Conservation (phyloP, 2,113 vertebrate genomes). For the Callorhinus ursinus region DNA sequence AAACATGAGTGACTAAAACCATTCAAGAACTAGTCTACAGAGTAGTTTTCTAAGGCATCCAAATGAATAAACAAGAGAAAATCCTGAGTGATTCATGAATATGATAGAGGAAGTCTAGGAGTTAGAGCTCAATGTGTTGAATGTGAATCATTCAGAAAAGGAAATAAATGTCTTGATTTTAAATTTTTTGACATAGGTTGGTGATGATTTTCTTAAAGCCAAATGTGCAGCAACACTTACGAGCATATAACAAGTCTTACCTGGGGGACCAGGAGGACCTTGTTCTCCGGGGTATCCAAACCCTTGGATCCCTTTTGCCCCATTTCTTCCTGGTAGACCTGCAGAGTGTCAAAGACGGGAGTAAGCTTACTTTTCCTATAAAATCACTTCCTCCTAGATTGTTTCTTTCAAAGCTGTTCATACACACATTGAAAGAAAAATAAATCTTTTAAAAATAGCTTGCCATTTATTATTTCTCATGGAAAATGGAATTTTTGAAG, state of each 20-base stretch:
- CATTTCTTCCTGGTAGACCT: slow-evolving; percentile 93
- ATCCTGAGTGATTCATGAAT: not conserved
- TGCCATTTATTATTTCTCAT: not conserved
- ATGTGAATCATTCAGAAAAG: not conserved
- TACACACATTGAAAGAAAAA: not conserved
- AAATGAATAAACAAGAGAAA: not conserved
- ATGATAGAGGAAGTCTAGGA: not conserved
- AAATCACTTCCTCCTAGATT: not conserved
- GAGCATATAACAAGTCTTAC: slow-evolving; percentile 81
- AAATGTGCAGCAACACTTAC: not conserved
- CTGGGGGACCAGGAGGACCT: slow-evolving; percentile 92
- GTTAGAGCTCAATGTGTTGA: not conserved
- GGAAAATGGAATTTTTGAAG: not conserved
- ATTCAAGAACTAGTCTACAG: not conserved
- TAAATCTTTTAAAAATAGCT: not conserved
- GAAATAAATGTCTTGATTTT: not conserved
- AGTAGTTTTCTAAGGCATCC: not conserved
- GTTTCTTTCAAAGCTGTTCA: slow-evolving; percentile 30
- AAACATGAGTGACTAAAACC: not conserved
- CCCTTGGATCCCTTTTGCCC: slow-evolving; percentile 93
- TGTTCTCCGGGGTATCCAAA: slow-evolving; percentile 89
- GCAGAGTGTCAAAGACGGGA: slow-evolving; percentile 69
- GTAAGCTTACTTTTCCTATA: not conserved
- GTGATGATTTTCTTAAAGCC: not conserved
- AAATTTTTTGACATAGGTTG: slow-evolving; percentile 2